Evolutionary conservation across 2,888 invertebrate species (phyloP).

Genomic region (Epinotia bilunana): DNA sequence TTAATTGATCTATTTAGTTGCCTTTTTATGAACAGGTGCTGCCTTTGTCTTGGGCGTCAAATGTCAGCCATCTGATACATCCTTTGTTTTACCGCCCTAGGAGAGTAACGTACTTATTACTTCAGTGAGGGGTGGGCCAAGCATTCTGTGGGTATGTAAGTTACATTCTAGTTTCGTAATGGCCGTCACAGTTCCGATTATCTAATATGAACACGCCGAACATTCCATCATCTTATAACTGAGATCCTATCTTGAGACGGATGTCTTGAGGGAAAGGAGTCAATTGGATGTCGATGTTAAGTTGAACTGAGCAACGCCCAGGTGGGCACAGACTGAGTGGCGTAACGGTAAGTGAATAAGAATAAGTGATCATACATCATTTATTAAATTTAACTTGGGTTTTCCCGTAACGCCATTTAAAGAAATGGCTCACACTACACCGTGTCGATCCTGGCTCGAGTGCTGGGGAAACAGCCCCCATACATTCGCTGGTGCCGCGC

Average conservation of each 20-base stretch:
- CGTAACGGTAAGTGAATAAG: background rate
- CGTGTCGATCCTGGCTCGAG: no score
- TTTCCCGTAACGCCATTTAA: background rate
- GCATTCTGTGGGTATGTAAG: no score
- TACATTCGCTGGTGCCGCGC: no score
- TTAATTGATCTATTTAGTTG: no score
- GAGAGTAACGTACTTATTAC: no score
- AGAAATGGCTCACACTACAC: no score
- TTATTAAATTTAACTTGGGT: background rate
- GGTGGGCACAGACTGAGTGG: background rate
- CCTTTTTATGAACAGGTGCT: no score
- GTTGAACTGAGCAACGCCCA: background rate
- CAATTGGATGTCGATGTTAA: background rate
- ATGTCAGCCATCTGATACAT: no score
- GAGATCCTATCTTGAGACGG: background rate
- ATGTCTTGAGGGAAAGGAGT: constrained; percentile 4
- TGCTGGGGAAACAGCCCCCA: no score
- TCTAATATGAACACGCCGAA: background rate
- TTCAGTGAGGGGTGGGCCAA: no score
- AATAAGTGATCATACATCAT: background rate
- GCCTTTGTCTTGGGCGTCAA: no score
- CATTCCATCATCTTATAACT: background rate
- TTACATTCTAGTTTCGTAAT: background rate
- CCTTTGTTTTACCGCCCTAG: no score
- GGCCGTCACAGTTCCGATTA: background rate